Base-by-base conservation (phyloP, 2,888 invertebrate species). In the Dinocampus coccinellae region DNA sequence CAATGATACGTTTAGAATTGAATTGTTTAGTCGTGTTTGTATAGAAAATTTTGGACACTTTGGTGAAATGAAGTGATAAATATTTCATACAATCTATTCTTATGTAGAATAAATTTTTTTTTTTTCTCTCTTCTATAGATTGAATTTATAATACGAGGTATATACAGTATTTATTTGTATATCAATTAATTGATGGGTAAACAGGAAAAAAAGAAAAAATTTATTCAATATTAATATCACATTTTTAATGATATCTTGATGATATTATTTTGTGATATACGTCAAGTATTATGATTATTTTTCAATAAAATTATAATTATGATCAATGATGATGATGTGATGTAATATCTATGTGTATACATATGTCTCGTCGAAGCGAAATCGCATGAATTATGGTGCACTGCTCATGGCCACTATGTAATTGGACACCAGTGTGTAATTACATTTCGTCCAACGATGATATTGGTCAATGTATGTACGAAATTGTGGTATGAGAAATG, bases 341-440 rank as follows among this genome's bases (percentile, higher is more conserved):
- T 6, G 47, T n/a, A 47, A 47, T 47, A 47, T 47, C 6, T 1
- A 47, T 47, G 47, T 16, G 6, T 16, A 16, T 47, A 16, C 16
- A 16, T 47, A 47, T 20, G 47, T 47, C 52, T 68, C 34, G 55
- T 52, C 60, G 63, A 70, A 74, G 65, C 57, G 68, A 66, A 74
- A 61, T 69, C 57, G 66, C 68, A 47, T 69, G 68, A 69, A 70
- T 72, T 69, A 69, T 70, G 42, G 61, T 53, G 61, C 58, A 67
- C 67, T 22, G 47, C 39, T 65, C 60, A 66, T 33, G 58, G 67
- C 33, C 52, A 64, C 67, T 36, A 47, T 52, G 58, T 75, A 70
- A 75, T 74, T 70, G 70, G 65, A 75, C 67, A 70, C 72, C 62
- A 65, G 70, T 58, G 36, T 36, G 62, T 73, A 72, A 76, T 73